These are phyloP conservation scores for Catharus minimus DNA, from an alignment of 2,113 vertebrate genomes.

Conservation along the genomic window DNA sequence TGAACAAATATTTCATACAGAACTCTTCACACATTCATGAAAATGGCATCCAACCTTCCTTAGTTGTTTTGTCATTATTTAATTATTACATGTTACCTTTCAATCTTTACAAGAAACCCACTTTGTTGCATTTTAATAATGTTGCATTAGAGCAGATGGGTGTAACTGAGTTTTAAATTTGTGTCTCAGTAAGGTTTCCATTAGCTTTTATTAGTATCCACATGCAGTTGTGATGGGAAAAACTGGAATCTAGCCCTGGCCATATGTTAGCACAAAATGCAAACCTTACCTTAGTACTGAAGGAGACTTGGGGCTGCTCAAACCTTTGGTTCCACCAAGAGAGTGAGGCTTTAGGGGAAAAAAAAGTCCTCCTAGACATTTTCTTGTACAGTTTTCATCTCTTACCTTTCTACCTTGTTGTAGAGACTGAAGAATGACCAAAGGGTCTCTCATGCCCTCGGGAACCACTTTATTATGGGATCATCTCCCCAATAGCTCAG, in stretches of 20 bases:
- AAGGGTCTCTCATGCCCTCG: fast-evolving
- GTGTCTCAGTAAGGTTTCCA: background rate
- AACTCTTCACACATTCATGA: background rate
- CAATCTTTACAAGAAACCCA: background rate
- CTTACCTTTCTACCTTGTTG: background rate
- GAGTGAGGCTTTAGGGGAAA: fast-evolving
- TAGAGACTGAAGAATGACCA: background rate
- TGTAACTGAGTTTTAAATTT: background rate
- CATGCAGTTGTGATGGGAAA: background rate
- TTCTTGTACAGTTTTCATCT: background rate
- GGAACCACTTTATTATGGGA: fast-evolving
- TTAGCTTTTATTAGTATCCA: background rate
- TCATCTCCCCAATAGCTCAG: background rate
- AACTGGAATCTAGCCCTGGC: background rate
- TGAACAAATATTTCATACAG: background rate
- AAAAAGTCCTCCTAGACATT: background rate
- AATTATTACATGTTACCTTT: background rate
- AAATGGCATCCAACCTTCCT: background rate
- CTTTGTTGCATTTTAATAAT: background rate
- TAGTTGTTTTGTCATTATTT: background rate
- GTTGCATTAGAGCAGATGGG: background rate
- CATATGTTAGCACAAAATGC: fast-evolving
- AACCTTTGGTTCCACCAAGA: background rate
- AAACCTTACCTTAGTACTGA: background rate
- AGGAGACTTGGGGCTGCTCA: background rate